Percentiles rank a stretch among this genome's conserved stretches.
phyloP scores from a whole-genome alignment of 2,888 invertebrate species.

The Glaucopsyche alexis region DNA sequence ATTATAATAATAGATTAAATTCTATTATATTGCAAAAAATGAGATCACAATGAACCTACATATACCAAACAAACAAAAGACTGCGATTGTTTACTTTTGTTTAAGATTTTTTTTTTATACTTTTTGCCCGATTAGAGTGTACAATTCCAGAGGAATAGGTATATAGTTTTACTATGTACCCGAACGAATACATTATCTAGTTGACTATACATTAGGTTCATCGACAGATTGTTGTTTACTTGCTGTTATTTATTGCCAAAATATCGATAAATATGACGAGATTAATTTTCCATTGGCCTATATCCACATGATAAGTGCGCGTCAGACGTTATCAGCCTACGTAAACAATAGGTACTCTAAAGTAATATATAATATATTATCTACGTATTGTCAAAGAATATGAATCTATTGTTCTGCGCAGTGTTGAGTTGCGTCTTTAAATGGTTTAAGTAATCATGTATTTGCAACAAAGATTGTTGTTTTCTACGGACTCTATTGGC shows the following conservation, averaged over 20 bases:
- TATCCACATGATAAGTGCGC: background rate
- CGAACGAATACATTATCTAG: too few species aligned
- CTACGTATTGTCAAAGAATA: background rate
- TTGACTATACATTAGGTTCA: background rate
- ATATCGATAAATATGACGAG: background rate
- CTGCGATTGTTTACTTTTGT: too few species aligned
- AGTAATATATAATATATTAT: background rate
- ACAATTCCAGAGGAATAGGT: too few species aligned
- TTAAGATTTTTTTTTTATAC: too few species aligned
- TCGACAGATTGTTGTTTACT: background rate
- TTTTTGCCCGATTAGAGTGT: too few species aligned
- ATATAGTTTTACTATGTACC: too few species aligned
- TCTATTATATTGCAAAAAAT: background rate
- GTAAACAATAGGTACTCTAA: background rate
- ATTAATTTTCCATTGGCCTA: conserved; percentile 27
- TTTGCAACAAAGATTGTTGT: too few species aligned
- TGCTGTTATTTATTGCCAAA: conserved; percentile 9
- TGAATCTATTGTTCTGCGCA: background rate
- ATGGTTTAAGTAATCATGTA: too few species aligned
- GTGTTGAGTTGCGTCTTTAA: background rate
- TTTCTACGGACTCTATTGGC: too few species aligned
- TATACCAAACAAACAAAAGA: too few species aligned
- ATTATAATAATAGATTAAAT: background rate
- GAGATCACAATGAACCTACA: too few species aligned
- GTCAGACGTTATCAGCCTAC: conserved; percentile 1